These are phyloP conservation scores for Cyprinodon diabolis DNA, from an alignment of 2,797 vertebrate genomes.

Conservation along the genomic window DNA sequence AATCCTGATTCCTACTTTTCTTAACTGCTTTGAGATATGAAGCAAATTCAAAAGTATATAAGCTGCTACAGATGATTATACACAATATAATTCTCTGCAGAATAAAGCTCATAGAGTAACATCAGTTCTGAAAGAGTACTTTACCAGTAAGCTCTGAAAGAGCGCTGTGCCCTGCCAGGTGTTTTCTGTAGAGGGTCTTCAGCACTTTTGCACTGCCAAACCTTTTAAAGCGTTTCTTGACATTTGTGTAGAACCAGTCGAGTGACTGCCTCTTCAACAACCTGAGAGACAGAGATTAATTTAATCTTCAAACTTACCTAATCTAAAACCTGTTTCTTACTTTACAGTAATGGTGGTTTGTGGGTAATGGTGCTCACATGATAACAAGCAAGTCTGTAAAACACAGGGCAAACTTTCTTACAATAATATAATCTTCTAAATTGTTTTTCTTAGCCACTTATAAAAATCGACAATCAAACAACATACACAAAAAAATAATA, in stretches of 20 bases:
- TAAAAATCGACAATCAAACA: no score
- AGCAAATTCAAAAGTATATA: background rate
- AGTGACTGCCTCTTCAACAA: constrained; percentile 89
- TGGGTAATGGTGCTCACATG: no score
- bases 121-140: background rate
- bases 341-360: no score
- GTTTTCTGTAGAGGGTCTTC: constrained; percentile 93
- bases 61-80: background rate
- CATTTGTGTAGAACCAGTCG: constrained; percentile 96
- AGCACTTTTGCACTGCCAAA: constrained; percentile 97
- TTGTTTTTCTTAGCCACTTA: no score
- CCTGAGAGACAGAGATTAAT: constrained; percentile 69
- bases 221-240: constrained; percentile 93
- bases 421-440: no score
- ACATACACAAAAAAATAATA: no score
- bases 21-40: constrained; percentile 16
- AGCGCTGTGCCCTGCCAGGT: constrained; percentile 82
- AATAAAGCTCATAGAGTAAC: background rate
- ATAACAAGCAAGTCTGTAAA: no score
- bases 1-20: constrained; percentile 31
- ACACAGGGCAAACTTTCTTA: no score
- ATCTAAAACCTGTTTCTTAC: background rate
- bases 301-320: background rate
- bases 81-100: background rate
- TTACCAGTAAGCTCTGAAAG: constrained; percentile 86